These are phyloP conservation scores for Cardiocondyla obscurior DNA, from an alignment of 1,140 invertebrate species.

Conservation along the genomic window DNA sequence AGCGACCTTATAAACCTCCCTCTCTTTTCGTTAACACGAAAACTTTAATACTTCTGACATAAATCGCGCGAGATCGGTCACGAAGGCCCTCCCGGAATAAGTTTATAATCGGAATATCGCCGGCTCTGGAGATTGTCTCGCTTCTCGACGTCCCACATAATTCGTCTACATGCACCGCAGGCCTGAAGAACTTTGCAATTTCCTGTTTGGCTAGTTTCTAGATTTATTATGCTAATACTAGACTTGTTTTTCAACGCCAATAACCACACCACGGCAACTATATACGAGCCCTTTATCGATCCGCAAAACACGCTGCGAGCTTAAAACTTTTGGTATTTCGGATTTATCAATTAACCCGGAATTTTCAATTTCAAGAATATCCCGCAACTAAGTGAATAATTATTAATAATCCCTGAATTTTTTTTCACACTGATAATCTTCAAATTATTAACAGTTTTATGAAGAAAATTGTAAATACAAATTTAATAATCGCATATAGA, in stretches of 20 bases:
- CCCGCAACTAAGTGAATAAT: neutral
- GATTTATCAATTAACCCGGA: neutral
- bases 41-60: slow-evolving; percentile 71
- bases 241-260: slow-evolving; percentile 22
- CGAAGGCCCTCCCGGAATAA: slow-evolving; percentile 59
- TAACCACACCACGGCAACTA: slow-evolving; percentile 7
- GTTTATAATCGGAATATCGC: slow-evolving; percentile 45
- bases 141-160: slow-evolving; percentile 37
- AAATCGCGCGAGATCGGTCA: slow-evolving; percentile 72
- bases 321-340: neutral
- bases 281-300: slow-evolving; percentile 14
- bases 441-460: neutral
- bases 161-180: slow-evolving; percentile 16
- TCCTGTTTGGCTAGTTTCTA: slow-evolving; percentile 38
- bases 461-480: neutral
- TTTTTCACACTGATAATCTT: too few species aligned
- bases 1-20: slow-evolving; percentile 48
- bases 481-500: neutral
- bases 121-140: slow-evolving; percentile 27
- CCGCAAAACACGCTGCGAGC: neutral
- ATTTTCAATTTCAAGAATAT: neutral
- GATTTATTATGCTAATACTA: slow-evolving; percentile 55
- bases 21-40: slow-evolving; percentile 64
- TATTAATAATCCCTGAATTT: too few species aligned
- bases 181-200: slow-evolving; percentile 38